Conservation (phyloP, 2,113 vertebrate genomes). For the Chunga burmeisteri region DNA sequence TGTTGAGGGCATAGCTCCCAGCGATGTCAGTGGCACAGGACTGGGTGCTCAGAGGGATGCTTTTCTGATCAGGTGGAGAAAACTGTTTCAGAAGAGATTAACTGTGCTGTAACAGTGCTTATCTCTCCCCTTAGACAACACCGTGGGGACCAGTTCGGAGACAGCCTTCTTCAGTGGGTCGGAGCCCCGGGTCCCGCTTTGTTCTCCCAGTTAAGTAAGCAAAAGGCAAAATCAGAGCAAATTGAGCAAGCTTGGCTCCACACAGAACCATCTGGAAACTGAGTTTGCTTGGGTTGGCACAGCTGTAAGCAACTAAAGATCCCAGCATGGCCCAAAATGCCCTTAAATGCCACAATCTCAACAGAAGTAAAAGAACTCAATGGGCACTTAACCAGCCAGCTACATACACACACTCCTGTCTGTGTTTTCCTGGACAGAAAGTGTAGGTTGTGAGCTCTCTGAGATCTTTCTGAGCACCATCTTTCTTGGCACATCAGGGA, state of each 20-base stretch:
- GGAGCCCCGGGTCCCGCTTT: not conserved
- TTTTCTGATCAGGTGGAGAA: not conserved
- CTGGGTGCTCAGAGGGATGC: not conserved
- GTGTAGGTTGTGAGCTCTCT: not conserved
- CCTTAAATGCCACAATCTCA: not conserved
- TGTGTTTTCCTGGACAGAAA: not conserved
- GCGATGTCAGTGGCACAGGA: not conserved
- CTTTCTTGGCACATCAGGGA: fast-evolving
- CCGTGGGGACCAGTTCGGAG: not conserved
- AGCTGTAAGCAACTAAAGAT: not conserved
- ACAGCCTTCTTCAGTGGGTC: not conserved
- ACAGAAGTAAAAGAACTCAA: not conserved
- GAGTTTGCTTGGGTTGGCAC: not conserved
- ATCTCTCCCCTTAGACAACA: not conserved
- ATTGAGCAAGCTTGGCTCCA: not conserved
- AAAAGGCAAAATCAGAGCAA: not conserved
- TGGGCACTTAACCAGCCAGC: not conserved
- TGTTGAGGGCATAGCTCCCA: not conserved
- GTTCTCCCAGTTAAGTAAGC: not conserved
- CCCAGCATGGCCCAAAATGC: not conserved
- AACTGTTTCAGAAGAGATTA: not conserved
- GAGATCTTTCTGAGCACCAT: not conserved
- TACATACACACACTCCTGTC: not conserved
- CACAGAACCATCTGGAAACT: not conserved
- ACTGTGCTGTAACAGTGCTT: not conserved